Base-by-base conservation (phyloP, 1,140 invertebrate species). In the Muscidifurax raptorellus region DNA sequence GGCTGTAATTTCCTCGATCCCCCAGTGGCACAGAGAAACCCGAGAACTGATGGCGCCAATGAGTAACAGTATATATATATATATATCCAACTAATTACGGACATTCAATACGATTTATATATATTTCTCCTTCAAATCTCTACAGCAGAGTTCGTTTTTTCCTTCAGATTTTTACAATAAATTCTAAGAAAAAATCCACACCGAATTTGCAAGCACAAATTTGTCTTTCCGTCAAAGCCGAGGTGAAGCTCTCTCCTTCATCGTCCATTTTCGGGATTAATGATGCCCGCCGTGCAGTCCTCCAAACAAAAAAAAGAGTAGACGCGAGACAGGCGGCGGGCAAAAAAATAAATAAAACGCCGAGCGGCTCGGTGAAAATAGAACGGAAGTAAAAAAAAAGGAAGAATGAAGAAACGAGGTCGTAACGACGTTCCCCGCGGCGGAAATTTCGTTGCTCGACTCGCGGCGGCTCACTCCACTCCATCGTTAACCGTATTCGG, bases 401-500 rank as follows among this genome's bases (percentile, higher is more conserved):
- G 28, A 66, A 32, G 15, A 40, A 77, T 52, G 36, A 52, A 77
- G 47, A 69, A 66, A 75, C 27, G 36, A 44, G 15, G 40, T 12
- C 44, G 32, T 66, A 74, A 74, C 76, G 71, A 72, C 69, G 83
- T 80, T 80, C 69, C 28, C 52, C 80, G 71, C 40, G 47, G 71
- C 80, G 71, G 80, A 82, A 82, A 82, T 82, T 82, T 82, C 69
- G 80, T 82, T 75, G 30, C 72, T 75, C 72, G 30, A 18, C 59
- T 22, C 59, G 59, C 64, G 27, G 32, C 6, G 52, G 69, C 47
- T 64, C 59, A 75, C 28, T 28, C n/a, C 47, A 30, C 25, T 25
- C 47, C 81, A 78, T 72, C 82, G 44, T 83, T 83, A 83, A 83
- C 75, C 75, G 28, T 83, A 83, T 78, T 83, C 75, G 66, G 75